phyloP scores from a whole-genome alignment of 1,140 invertebrate species.

The Drosophila watanabei region DNA sequence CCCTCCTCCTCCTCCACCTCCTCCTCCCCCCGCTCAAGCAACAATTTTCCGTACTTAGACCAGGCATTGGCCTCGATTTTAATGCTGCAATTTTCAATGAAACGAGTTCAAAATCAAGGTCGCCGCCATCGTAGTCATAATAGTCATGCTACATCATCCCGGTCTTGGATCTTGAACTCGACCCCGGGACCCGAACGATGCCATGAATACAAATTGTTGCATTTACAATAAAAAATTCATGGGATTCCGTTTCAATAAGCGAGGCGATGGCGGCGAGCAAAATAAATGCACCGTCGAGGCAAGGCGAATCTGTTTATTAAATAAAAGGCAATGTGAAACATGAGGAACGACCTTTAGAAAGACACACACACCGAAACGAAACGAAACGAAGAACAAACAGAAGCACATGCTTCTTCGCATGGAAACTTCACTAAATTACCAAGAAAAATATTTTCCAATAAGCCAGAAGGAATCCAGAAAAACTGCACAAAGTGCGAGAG shows the following conservation, averaged over 20 bases:
- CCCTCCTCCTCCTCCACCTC: background rate
- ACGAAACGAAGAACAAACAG: slow-evolving; percentile 6
- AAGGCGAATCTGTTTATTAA: slow-evolving; percentile 62
- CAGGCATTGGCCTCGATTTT: slow-evolving; percentile 68
- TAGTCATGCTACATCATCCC: slow-evolving; percentile 66
- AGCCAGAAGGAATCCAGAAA: slow-evolving; percentile 53
- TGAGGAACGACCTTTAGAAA: slow-evolving; percentile 59
- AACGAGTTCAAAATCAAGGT: slow-evolving; percentile 82
- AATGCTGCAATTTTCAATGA: slow-evolving; percentile 61
- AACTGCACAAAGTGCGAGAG: slow-evolving; percentile 21
- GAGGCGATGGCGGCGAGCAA: slow-evolving; percentile 4
- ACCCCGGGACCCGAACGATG: slow-evolving; percentile 44
- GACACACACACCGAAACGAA: slow-evolving; percentile 1
- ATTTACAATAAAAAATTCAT: slow-evolving; percentile 72
- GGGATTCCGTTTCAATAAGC: slow-evolving; percentile 76
- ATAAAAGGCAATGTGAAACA: slow-evolving; percentile 61
- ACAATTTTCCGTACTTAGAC: slow-evolving; percentile 11
- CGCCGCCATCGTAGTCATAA: slow-evolving; percentile 27
- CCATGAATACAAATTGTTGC: slow-evolving; percentile 82
- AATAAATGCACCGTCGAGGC: slow-evolving; percentile 53
- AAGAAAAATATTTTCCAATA: slow-evolving; percentile 72
- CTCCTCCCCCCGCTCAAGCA: background rate
- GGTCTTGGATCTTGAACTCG: slow-evolving; percentile 50
- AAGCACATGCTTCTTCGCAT: slow-evolving; percentile 50
- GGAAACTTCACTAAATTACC: slow-evolving; percentile 69